Evolutionary conservation across 2,113 vertebrate species (phyloP).

Genomic region (Myrmecobius fasciatus): DNA sequence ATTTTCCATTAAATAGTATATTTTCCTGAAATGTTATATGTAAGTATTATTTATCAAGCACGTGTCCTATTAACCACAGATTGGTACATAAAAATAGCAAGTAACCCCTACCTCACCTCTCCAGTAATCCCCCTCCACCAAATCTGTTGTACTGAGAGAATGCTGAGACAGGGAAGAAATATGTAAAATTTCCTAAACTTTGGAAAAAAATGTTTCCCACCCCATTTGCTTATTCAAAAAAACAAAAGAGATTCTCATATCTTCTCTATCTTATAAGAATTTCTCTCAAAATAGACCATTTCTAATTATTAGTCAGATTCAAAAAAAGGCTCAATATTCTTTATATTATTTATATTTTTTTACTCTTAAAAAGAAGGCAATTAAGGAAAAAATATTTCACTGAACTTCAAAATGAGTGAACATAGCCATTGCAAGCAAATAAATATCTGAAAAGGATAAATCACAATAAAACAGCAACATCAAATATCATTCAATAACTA

Average conservation of each 20-base stretch:
- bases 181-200: constrained; percentile 56
- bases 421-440: constrained; percentile 51
- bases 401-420: constrained; percentile 45
- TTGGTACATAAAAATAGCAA: constrained; percentile 71
- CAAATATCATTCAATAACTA: constrained; percentile 64
- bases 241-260: constrained; percentile 23
- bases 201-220: constrained; percentile 7
- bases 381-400: constrained; percentile 49
- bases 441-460: constrained; percentile 49
- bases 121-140: not conserved
- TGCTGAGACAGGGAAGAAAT: constrained; percentile 44
- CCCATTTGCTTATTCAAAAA: constrained; percentile 48
- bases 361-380: constrained; percentile 44
- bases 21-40: constrained; percentile 77
- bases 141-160: constrained; percentile 19
- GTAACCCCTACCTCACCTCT: constrained; percentile 21
- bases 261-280: constrained; percentile 44
- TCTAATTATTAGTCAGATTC: constrained; percentile 14
- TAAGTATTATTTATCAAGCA: constrained; percentile 78
- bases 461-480: constrained; percentile 57
- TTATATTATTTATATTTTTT: constrained; percentile 13
- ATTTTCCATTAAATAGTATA: constrained; percentile 82
- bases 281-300: constrained; percentile 19
- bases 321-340: constrained; percentile 42
- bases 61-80: constrained; percentile 79